A percentile compares a stretch with the other conserved stretches of the same genome.
Conservation (phyloP, 1,140 invertebrate species). For the Bilobella aurantiaca region DNA sequence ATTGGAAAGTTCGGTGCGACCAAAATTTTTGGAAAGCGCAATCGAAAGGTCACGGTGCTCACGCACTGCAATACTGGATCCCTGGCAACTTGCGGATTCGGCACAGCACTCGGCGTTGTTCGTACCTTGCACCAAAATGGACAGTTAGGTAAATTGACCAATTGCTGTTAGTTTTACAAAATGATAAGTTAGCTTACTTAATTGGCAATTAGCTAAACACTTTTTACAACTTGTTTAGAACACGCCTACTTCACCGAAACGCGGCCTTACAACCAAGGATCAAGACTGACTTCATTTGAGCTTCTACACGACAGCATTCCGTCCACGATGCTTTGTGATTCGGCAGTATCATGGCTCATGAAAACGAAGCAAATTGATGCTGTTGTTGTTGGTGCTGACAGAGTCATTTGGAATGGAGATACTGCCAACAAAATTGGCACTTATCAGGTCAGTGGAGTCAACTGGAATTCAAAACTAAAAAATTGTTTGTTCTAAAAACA, state of each 20-base stretch:
- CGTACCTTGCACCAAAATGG: slow-evolving; percentile 60
- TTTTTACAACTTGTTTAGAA: slow-evolving; percentile 45
- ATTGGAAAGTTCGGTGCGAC: slow-evolving; percentile 73
- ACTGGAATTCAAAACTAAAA: background rate
- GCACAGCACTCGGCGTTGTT: slow-evolving; percentile 92
- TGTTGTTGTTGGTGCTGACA: slow-evolving; percentile 78
- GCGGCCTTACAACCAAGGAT: slow-evolving; percentile 93
- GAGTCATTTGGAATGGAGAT: slow-evolving; percentile 90
- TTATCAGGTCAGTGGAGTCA: slow-evolving; percentile 56
- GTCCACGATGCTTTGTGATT: slow-evolving; percentile 84
- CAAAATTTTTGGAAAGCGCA: slow-evolving; percentile 48
- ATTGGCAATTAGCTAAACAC: background rate
- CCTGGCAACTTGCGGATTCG: slow-evolving; percentile 90
- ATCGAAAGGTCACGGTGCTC: slow-evolving; percentile 57
- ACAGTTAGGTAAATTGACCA: slow-evolving; percentile 53
- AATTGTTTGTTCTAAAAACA: slow-evolving; percentile 2
- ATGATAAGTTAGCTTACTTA: background rate
- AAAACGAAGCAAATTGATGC: slow-evolving; percentile 61
- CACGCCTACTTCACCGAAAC: slow-evolving; percentile 94
- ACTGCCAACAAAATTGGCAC: slow-evolving; percentile 99
- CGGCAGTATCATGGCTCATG: slow-evolving; percentile 86
- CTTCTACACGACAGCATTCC: slow-evolving; percentile 87
- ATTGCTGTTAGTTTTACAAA: too few relatives aligned
- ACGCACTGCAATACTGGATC: slow-evolving; percentile 95
- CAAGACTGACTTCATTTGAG: slow-evolving; percentile 90